Percentiles rank a stretch among this genome's conserved stretches.
Evolutionary conservation across 2,888 invertebrate genomes (phyloP).

Genomic region (Pollenia labialis): DNA sequence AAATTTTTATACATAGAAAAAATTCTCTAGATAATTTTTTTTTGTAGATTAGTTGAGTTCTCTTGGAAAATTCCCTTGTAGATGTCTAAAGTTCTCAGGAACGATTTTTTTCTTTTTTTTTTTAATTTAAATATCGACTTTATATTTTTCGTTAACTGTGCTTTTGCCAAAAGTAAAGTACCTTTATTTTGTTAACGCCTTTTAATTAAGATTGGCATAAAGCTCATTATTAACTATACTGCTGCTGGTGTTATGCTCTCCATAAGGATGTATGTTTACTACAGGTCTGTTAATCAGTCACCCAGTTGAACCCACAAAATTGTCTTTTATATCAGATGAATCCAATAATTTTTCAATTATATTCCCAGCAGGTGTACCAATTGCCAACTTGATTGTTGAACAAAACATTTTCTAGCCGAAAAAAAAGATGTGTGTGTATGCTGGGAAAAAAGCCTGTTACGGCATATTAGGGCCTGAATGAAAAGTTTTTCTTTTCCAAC

Average conservation of each 20-base stretch:
- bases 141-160: constrained; percentile 5
- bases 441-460: constrained; percentile 30
- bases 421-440: constrained; percentile 1
- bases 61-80: too few species aligned
- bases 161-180: constrained; percentile 43
- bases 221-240: constrained; percentile 72
- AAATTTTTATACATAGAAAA: too few species aligned
- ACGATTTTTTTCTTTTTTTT: too few species aligned
- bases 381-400: constrained; percentile 66
- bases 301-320: constrained; percentile 63
- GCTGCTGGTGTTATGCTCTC: constrained; percentile 24
- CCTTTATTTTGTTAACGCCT: constrained; percentile 61
- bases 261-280: not conserved
- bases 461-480: constrained; percentile 47
- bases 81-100: too few species aligned
- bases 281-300: not conserved
- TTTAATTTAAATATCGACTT: too few species aligned
- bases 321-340: constrained; percentile 65
- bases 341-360: constrained; percentile 75
- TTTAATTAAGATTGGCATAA: constrained; percentile 70
- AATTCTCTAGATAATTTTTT: too few species aligned
- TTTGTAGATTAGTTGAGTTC: too few species aligned
- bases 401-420: constrained; percentile 43
- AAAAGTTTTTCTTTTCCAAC: constrained; percentile 32
- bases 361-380: constrained; percentile 68